These are phyloP conservation scores for Danio aesculapii DNA, from an alignment of 2,797 vertebrate species.

Conservation along the genomic window DNA sequence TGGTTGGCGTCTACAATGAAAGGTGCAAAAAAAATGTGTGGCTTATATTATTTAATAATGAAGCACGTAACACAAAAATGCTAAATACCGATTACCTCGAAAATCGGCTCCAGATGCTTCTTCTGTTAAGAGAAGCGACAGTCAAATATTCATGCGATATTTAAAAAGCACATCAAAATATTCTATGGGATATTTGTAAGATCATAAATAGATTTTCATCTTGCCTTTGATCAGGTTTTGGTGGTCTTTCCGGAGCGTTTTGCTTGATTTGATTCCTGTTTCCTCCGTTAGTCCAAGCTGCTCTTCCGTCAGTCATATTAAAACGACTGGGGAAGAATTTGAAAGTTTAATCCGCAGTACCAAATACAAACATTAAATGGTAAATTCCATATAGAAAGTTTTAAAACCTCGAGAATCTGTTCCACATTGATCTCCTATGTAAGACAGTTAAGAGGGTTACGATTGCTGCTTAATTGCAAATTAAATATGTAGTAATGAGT, in stretches of 20 bases:
- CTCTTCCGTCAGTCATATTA: not conserved
- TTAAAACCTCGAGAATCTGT: constrained; percentile 18
- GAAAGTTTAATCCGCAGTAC: not conserved
- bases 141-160: not conserved
- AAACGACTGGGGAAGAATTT: not conserved
- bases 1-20: constrained; percentile 2
- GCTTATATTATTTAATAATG: not conserved
- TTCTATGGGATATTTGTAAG: not conserved
- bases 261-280: not conserved
- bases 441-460: not conserved
- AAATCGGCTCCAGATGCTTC: constrained; percentile 45
- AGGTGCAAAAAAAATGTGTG: not conserved
- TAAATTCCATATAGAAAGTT: not conserved
- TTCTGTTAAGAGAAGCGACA: not conserved
- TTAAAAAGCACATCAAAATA: not conserved
- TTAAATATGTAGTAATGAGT: not conserved
- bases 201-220: not conserved
- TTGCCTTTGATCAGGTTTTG: constrained; percentile 41
- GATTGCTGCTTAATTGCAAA: not conserved
- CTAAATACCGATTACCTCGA: constrained; percentile 32
- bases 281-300: not conserved
- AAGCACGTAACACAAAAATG: not conserved
- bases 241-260: constrained; percentile 37
- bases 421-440: constrained; percentile 25
- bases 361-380: not conserved